Base-by-base conservation (phyloP, 2,797 vertebrate species). In the Ptychobarbus kaznakovi region DNA sequence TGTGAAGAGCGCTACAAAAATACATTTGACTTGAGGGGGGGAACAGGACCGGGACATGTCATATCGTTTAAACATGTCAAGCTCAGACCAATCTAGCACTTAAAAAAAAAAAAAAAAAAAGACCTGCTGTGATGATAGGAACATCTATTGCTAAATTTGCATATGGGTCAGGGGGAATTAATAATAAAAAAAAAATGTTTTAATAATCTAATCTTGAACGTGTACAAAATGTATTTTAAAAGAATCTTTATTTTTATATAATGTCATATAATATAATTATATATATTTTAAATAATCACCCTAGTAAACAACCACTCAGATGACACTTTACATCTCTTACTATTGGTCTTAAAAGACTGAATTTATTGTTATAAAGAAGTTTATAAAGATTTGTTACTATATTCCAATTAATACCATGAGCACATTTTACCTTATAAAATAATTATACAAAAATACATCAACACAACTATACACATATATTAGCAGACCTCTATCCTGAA, bases 401-500 rank as follows among this genome's bases (percentile, higher is more conserved):
- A 49, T 68, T 68, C 7, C 46, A 42, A 63, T 79, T 4, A 28
- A 18, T 44, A 51, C 22, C n/a, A 49, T 20, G 6, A 80, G 25
- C 40, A 46, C 16, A 75, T 51, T 66, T 63, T 32, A 83, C 58
- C 32, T 25, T 66, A 73, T 10, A 83, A 76, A 53, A 83, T 7
- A 83, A 53, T 83, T 16, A 22, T 83, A 77, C 46, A 83, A 68
- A 77, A 68, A 42, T 56, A 77, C 72, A 38, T 25, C 32, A 65
- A 49, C 28, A 58, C 35, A 75, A 51, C 44, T 83, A 83, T 65
- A 75, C 42, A 81, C 2, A 53, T 3, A 66, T 25, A 75, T 53
- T 66, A 66, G 40, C 32, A 53, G 18, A 77, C 22, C 9, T 51
- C 32, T 40, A 83, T 35, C 53, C 12, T 44, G 49, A 58, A 13